Conservation (phyloP, 1,140 invertebrate species). For the Drosophila malerkotliana region DNA sequence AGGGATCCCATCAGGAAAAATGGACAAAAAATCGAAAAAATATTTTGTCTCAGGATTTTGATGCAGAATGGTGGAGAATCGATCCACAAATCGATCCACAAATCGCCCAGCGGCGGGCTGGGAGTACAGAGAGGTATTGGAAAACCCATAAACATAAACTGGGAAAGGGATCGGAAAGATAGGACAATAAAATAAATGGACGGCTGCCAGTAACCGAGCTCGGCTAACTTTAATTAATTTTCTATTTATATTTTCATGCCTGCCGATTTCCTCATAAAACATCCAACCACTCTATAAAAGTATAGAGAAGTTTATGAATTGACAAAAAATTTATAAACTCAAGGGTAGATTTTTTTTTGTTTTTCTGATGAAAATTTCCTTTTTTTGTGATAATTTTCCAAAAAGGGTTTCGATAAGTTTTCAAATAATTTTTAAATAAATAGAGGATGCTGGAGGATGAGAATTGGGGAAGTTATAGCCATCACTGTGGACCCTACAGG, state of each 20-base stretch:
- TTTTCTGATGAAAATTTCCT: neutral
- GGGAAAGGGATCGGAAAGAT: constrained; percentile 31
- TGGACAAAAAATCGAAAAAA: no score
- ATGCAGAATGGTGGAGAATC: no score
- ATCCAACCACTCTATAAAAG: neutral
- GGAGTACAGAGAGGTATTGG: neutral
- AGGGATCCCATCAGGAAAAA: no score
- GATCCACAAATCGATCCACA: no score
- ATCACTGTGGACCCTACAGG: no score
- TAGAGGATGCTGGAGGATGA: no score
- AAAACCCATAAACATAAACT: constrained; percentile 22
- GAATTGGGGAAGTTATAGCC: no score
- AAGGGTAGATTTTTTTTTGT: neutral
- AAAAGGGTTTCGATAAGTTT: no score
- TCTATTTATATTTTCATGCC: constrained; percentile 41
- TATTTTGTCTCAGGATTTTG: no score
- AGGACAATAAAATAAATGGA: constrained; percentile 48
- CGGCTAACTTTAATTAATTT: constrained; percentile 46
- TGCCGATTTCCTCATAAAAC: constrained; percentile 15
- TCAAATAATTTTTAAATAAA: no score
- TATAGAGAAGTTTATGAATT: no score
- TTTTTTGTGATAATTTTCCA: neutral
- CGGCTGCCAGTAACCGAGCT: constrained; percentile 21
- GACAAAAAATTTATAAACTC: neutral
- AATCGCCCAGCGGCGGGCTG: neutral